Evolutionary conservation across 2,113 vertebrate genomes (phyloP), one percentile per base, ranked within the genome.

Genomic region (Periophthalmus modestus): DNA sequence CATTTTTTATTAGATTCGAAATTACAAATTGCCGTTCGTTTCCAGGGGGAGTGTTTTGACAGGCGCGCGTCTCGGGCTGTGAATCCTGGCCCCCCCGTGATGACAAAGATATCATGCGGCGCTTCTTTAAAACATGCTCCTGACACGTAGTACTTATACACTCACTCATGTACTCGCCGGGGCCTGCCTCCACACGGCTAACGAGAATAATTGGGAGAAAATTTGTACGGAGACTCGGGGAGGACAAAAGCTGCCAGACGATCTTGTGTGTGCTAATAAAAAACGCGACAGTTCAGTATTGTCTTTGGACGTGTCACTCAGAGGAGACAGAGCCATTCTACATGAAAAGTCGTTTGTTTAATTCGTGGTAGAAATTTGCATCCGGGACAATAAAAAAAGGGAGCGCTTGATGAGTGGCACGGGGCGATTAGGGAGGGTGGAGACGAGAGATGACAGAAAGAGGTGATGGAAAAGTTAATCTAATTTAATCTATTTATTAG

Each of bases 71-170:
- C 92, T 91, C 90, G 84, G 85, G 82, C 85, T 86, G 71, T 87
- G 89, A 93, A 91, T 94, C 86, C 89, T 89, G n/a, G 86, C 92
- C 92, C 89, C 75, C 89, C 91, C 89, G 57, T 71, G 90, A 91
- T 87, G 93, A 94, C 94, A 94, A 94, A 94, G 94, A 94, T 94
- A 94, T 94, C 94, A 94, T 94, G 93, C 90, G 85, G 94, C 80
- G 94, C 94, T 89, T 93, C 92, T 94, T 94, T 92, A 94, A 94
- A 94, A 94, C 93, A 93, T 88, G 92, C 90, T 82, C 83, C 85
- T 94, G 94, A 94, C 94, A 94, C 89, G 93, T 94, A 86, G 92
- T 90, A 94, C 87, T 94, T 94, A 94, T 91, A 89, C 91, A 93
- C 91, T 94, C 94, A 94, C 89, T 91, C 90, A 93, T 93, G 93